Conservation (phyloP, 2,797 vertebrate species). For the Xiphophorus birchmanni region DNA sequence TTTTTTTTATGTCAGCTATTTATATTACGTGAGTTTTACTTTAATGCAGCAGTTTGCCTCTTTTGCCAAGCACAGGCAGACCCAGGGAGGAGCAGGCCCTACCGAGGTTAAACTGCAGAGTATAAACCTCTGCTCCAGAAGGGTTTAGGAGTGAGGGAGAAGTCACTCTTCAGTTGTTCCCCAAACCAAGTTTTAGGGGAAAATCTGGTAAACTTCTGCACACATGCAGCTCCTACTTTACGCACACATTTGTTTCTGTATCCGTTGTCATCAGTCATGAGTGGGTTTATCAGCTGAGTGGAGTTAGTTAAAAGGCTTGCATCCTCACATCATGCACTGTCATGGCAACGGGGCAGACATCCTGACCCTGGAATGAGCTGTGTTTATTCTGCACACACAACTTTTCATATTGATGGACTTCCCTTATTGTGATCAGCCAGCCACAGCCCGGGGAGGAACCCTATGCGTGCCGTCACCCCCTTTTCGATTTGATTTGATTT, state of each 20-base stretch:
- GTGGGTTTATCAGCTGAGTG: constrained; percentile 26
- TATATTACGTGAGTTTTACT: background rate
- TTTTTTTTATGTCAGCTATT: background rate
- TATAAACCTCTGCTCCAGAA: background rate
- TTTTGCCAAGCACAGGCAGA: background rate
- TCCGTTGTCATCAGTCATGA: constrained; percentile 35
- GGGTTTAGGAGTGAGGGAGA: background rate
- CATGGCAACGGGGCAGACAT: constrained; percentile 59
- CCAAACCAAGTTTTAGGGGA: background rate
- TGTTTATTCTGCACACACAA: constrained; percentile 62
- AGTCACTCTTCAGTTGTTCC: background rate
- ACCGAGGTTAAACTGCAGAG: background rate
- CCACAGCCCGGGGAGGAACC: constrained; percentile 69
- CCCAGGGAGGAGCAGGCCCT: background rate
- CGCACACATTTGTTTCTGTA: constrained; percentile 8
- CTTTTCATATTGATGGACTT: constrained; percentile 70
- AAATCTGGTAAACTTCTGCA: background rate
- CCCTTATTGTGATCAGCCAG: constrained; percentile 70
- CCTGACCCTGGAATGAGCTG: constrained; percentile 51
- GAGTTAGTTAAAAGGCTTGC: constrained; percentile 50
- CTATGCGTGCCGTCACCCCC: constrained; percentile 64
- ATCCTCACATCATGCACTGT: constrained; percentile 37
- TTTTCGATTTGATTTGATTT: constrained; percentile 78
- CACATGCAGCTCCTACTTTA: background rate
- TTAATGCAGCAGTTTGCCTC: background rate